Evolutionary conservation across 1,140 invertebrate species (phyloP).

Genomic region (Brachystomella parvula): DNA sequence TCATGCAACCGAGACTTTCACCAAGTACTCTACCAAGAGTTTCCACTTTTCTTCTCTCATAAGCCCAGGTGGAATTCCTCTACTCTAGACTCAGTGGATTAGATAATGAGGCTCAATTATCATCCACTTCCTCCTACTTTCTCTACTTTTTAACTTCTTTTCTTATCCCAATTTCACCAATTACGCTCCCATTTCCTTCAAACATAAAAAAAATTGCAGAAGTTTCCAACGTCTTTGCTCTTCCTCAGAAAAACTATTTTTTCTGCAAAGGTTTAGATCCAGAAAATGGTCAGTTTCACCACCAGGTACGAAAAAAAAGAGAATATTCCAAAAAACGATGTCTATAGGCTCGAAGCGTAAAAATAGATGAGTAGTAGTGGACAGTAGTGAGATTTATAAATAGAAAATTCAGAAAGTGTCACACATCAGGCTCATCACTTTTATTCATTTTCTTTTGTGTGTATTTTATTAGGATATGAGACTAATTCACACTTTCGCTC

Average conservation of each 20-base stretch:
- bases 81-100: too few species aligned
- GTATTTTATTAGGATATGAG: not conserved
- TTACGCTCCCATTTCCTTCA: not conserved
- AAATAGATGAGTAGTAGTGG: not conserved
- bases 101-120: conserved; percentile 8
- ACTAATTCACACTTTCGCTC: not conserved
- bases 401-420: not conserved
- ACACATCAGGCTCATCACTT: too few species aligned
- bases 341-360: not conserved
- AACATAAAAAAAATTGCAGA: not conserved
- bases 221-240: not conserved
- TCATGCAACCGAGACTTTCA: too few species aligned
- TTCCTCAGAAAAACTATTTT: not conserved
- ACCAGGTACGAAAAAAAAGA: too few species aligned
- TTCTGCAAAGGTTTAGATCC: not conserved
- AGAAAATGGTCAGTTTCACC: not conserved
- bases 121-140: not conserved
- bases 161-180: not conserved
- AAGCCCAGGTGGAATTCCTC: too few species aligned
- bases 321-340: too few species aligned
- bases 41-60: too few species aligned
- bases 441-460: not conserved
- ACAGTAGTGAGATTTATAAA: not conserved
- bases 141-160: not conserved
- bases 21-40: too few species aligned